phyloP scores from a whole-genome alignment of 2,797 vertebrate species.

The Okamejei kenojei region DNA sequence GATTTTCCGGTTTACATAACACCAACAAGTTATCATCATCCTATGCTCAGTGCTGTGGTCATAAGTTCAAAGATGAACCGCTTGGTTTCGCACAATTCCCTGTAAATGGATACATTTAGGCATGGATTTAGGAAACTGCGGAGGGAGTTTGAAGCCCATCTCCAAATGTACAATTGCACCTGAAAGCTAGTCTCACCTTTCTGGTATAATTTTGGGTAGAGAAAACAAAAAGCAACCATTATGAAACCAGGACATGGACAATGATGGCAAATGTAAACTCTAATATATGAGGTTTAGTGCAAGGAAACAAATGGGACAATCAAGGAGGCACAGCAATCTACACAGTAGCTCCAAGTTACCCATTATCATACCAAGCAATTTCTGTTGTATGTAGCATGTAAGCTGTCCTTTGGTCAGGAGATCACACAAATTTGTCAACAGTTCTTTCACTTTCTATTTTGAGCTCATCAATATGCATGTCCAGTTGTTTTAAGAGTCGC shows the following conservation, averaged over 20 bases:
- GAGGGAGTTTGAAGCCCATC: no score
- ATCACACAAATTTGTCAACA: constrained; percentile 59
- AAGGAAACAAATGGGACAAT: neutral
- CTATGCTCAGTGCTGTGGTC: neutral
- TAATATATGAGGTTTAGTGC: neutral
- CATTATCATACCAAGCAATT: neutral
- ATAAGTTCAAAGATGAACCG: neutral
- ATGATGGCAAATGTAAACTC: neutral
- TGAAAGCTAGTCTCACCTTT: neutral
- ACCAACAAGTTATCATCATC: neutral
- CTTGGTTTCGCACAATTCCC: neutral
- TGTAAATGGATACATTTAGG: neutral
- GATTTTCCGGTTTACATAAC: neutral
- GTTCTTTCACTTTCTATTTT: constrained; percentile 67
- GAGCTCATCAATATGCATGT: constrained; percentile 75
- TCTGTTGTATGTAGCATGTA: neutral
- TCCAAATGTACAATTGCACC: neutral
- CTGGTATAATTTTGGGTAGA: neutral
- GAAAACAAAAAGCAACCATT: neutral
- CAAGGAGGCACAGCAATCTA: neutral
- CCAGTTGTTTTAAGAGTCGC: constrained; percentile 69
- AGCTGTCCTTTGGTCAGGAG: neutral
- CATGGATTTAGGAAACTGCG: neutral
- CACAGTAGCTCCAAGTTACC: neutral
- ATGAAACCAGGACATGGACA: neutral